Conservation (phyloP, 2,888 invertebrate genomes). For the Chaitophorus viminalis region DNA sequence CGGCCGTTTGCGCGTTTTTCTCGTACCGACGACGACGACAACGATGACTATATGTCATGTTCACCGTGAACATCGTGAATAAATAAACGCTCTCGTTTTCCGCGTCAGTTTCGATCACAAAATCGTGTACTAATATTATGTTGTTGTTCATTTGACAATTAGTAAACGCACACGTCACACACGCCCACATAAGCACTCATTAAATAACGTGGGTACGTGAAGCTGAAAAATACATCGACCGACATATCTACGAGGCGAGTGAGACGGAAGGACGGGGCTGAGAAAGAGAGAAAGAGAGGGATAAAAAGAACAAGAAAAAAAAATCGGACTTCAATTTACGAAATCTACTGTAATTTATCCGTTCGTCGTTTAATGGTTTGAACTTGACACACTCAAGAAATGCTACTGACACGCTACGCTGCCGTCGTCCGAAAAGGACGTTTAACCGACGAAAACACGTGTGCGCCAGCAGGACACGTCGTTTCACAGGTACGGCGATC, state of each 20-base stretch:
- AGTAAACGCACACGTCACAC: too few relatives aligned
- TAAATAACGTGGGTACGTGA: too few relatives aligned
- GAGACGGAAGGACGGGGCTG: too few relatives aligned
- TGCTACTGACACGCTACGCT: not conserved
- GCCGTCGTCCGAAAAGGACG: not conserved
- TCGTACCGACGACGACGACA: not conserved
- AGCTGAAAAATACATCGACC: too few relatives aligned
- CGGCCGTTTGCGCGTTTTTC: not conserved
- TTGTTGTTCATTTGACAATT: too few relatives aligned
- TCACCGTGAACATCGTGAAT: not conserved
- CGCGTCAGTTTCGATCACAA: not conserved
- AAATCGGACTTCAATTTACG: too few relatives aligned
- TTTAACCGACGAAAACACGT: not conserved
- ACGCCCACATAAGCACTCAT: not conserved
- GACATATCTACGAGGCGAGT: too few relatives aligned
- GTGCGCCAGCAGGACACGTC: not conserved
- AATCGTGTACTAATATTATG: not conserved
- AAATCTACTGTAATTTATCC: too few relatives aligned
- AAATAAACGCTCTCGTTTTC: not conserved
- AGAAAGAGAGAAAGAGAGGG: too few relatives aligned
- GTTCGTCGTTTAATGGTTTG: not conserved
- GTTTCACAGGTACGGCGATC: not conserved
- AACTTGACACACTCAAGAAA: not conserved
- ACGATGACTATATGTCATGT: too few relatives aligned
- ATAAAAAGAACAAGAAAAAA: too few relatives aligned